A percentile compares a stretch with the other conserved stretches of the same genome.
Evolutionary conservation across 1,140 invertebrate genomes (phyloP).

Genomic region (Drosophila ohnishii): DNA sequence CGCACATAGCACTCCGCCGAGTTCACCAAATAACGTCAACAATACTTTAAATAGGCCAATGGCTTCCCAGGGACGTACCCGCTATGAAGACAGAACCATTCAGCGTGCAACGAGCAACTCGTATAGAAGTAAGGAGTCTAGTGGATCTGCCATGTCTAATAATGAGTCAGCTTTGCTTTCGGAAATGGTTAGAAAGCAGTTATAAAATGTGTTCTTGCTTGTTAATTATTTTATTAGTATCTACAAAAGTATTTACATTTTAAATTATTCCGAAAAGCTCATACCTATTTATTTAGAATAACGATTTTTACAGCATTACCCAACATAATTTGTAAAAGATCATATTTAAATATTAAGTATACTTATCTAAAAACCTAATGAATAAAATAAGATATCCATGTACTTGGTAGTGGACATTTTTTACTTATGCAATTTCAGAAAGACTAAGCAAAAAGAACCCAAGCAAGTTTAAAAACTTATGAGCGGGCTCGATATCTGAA

Average conservation of each 20-base stretch:
- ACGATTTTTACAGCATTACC: slow-evolving; percentile 37
- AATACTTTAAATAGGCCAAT: slow-evolving; percentile 97
- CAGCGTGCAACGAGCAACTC: slow-evolving; percentile 84
- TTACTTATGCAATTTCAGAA: background rate
- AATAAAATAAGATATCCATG: slow-evolving; percentile 49
- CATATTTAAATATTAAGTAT: slow-evolving; percentile 40
- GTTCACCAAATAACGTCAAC: slow-evolving; percentile 95
- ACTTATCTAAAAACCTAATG: slow-evolving; percentile 37
- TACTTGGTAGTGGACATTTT: background rate
- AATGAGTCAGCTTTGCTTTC: slow-evolving; percentile 69
- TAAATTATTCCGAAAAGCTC: slow-evolving; percentile 37
- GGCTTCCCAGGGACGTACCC: slow-evolving; percentile 95
- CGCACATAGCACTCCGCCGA: slow-evolving; percentile 85
- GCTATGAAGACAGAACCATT: slow-evolving; percentile 96
- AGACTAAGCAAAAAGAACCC: background rate
- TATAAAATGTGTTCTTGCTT: slow-evolving; percentile 69
- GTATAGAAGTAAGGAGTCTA: slow-evolving; percentile 62
- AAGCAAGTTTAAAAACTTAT: background rate
- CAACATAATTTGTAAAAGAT: slow-evolving; percentile 40
- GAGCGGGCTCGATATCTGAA: too few relatives aligned
- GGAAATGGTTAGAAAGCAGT: slow-evolving; percentile 78
- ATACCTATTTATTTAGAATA: slow-evolving; percentile 28
- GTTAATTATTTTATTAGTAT: slow-evolving; percentile 65
- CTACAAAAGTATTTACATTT: slow-evolving; percentile 47
- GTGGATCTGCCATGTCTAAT: slow-evolving; percentile 56